Evolutionary conservation across 35 echinoderm and acorn worm species (phyloP).

Genomic region (Hemicentrotus pulcherrimus): DNA sequence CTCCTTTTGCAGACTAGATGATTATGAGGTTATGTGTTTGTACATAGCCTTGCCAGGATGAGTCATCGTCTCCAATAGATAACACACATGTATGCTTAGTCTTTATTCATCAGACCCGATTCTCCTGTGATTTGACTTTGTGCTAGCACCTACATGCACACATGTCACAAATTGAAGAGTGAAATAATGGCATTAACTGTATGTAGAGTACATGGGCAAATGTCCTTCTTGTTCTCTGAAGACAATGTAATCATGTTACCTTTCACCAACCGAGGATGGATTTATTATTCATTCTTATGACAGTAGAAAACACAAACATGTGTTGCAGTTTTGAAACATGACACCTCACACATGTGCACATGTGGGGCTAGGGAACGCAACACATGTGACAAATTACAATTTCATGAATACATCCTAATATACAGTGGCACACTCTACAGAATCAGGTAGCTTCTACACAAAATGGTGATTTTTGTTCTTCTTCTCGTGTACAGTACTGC

Average conservation of each 20-base stretch:
- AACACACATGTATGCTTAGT: not conserved
- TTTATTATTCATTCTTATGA: not conserved
- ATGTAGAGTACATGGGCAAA: not conserved
- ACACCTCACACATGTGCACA: not conserved
- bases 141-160: not conserved
- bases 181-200: not conserved
- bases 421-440: not conserved
- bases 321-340: not conserved
- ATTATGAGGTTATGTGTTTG: not conserved
- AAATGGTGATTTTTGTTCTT: too few species aligned
- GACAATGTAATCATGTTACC: not conserved
- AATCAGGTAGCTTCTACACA: too few species aligned
- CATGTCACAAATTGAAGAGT: too few species aligned
- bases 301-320: not conserved
- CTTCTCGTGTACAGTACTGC: not conserved
- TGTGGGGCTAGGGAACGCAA: not conserved
- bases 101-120: not conserved
- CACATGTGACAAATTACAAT: not conserved
- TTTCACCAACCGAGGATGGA: not conserved
- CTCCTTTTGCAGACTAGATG: not conserved
- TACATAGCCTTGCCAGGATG: not conserved
- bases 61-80: not conserved
- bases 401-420: not conserved
- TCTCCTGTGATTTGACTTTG: not conserved
- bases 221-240: not conserved